phyloP scores from a whole-genome alignment of 2,797 vertebrate species.

The Basileuterus tristriatus region DNA sequence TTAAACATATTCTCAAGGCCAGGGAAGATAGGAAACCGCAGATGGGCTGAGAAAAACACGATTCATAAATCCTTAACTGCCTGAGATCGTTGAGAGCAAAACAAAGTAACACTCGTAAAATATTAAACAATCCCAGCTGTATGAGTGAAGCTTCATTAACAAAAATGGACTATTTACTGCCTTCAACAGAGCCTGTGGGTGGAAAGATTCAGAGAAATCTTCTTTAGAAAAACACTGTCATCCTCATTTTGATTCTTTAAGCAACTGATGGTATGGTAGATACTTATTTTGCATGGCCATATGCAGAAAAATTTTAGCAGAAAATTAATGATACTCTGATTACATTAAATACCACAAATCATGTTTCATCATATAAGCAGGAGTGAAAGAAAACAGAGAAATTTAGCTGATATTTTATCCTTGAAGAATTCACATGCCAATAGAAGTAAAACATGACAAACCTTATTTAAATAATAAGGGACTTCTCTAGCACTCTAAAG shows the following conservation, averaged over 20 bases:
- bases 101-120: constrained; percentile 90
- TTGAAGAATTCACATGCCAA: constrained; percentile 10
- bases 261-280: constrained; percentile 63
- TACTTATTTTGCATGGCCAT: constrained; percentile 57
- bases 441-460: constrained; percentile 43
- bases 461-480: constrained; percentile 48
- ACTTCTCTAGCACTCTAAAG: constrained; percentile 14
- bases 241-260: constrained; percentile 74
- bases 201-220: constrained; percentile 79
- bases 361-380: not conserved
- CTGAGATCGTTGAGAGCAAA: constrained; percentile 91
- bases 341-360: constrained; percentile 43
- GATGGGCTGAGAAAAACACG: constrained; percentile 96
- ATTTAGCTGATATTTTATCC: constrained; percentile 30
- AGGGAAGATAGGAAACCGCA: constrained; percentile 96
- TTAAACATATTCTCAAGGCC: constrained; percentile 99
- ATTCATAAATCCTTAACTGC: constrained; percentile 99
- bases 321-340: constrained; percentile 63
- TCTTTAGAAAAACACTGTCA: constrained; percentile 70
- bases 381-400: constrained; percentile 34
- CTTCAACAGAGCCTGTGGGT: constrained; percentile 79
- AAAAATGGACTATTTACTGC: constrained; percentile 86
- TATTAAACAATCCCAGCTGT: constrained; percentile 89
- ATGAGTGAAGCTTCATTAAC: constrained; percentile 86
- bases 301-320: constrained; percentile 51